Percentiles rank a stretch among this genome's conserved stretches.
Conservation (phyloP, 2,888 invertebrate genomes). For the Adelognathus sp. region DNA sequence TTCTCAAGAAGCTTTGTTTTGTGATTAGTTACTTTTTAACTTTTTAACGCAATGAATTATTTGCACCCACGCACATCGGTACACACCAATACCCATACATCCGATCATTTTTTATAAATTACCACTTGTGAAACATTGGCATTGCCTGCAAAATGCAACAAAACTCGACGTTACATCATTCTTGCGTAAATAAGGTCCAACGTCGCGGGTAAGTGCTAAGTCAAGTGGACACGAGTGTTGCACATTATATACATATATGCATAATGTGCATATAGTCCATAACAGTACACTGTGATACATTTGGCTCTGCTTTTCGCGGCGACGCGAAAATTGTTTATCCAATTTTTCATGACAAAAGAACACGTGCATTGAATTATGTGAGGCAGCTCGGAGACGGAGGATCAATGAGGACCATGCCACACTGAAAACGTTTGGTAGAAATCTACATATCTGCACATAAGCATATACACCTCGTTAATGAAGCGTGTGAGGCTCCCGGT, state of each 20-base stretch:
- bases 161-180: conserved; percentile 37
- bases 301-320: neutral
- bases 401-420: neutral
- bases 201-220: conserved; percentile 11
- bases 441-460: neutral
- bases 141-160: conserved; percentile 25
- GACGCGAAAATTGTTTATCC: neutral
- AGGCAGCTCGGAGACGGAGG: neutral
- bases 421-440: conserved; percentile 13
- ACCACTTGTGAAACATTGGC: neutral
- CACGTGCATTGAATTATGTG: neutral
- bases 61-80: no score
- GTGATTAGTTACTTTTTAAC: no score
- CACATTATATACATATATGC: no score
- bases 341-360: neutral
- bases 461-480: neutral
- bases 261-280: neutral
- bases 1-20: no score
- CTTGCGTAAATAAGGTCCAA: neutral
- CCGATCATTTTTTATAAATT: no score
- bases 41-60: no score
- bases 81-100: no score
- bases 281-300: neutral
- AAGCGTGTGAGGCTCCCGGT: neutral
- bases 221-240: neutral